Evolutionary conservation across 1,140 invertebrate genomes (phyloP), one percentile per base, ranked within the genome.

Genomic region (Sminthurides bifidus): DNA sequence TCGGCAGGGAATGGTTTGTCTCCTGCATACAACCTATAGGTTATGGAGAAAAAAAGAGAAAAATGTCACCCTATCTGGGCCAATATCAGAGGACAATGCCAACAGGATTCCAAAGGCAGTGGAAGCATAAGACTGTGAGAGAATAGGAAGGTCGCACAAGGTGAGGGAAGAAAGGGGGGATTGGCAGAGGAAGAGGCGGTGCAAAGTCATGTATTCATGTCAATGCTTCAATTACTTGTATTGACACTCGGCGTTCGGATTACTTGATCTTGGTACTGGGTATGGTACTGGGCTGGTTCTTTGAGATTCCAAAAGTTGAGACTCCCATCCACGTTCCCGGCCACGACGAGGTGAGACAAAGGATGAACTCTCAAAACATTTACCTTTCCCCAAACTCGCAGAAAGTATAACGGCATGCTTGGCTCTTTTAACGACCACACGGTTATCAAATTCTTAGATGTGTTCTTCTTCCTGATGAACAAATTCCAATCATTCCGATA

Each of bases 201-300:
- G 10, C n/a, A 12, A 10, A 35, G 10, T 10, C n/a, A n/a, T 35
- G 33, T 5, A 6, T 21, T 8, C 14, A 19, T 48, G 24, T 48
- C 8, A 8, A 48, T 8, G 24, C 24, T 48, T 24, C 6, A 19
- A 23, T 35, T 53, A 61, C 60, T 58, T 29, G 60, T 58, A 50
- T 61, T 58, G 3, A 61, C 56, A 52, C 50, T 58, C 26, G 60
- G 55, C 24, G 60, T 58, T n/a, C 60, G 35, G 12, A 61, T 61
- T 1, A 43, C 23, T 55, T 61, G 60, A 10, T 55, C 60, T 24
- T 61, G 55, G 30, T 61, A 58, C n/a, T 54, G 60, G 0, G 52
- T 51, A 17, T 61, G 60, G 29, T 55, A 58, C 15, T 41, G 21
- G 3, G 45, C 5, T 1, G 52, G 26, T 35, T 61, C 60, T 51